Evolutionary conservation across 2,113 vertebrate genomes (phyloP).

Genomic region (Vulpes vulpes): DNA sequence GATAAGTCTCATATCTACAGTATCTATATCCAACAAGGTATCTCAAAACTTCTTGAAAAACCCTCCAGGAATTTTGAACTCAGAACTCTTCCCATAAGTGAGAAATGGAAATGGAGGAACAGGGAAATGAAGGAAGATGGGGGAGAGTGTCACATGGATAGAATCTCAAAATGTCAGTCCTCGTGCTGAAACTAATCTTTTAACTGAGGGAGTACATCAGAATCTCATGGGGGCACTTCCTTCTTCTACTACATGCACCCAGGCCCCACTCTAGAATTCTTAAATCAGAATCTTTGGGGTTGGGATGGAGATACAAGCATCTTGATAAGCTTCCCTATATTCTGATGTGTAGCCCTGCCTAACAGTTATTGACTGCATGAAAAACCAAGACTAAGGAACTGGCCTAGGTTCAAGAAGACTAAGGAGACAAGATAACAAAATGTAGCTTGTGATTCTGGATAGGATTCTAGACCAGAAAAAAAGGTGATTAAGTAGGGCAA

Average conservation of each 20-base stretch:
- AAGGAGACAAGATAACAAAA: not conserved
- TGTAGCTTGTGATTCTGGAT: not conserved
- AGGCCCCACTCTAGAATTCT: not conserved
- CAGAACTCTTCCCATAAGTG: not conserved
- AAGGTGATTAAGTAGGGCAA: not conserved
- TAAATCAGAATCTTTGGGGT: not conserved
- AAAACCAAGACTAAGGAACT: not conserved
- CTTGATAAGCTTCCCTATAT: not conserved
- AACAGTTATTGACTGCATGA: not conserved
- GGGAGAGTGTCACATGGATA: not conserved
- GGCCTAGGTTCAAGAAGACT: not conserved
- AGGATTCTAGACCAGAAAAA: not conserved
- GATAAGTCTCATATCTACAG: not conserved
- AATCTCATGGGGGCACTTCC: not conserved
- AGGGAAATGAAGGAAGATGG: not conserved
- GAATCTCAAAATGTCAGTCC: not conserved
- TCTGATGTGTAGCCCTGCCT: not conserved
- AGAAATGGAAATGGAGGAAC: not conserved
- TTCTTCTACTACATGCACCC: not conserved
- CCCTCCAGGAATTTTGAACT: not conserved
- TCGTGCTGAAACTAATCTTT: not conserved
- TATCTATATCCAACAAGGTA: not conserved
- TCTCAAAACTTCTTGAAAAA: not conserved
- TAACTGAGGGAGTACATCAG: not conserved
- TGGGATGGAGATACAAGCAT: not conserved